A percentile compares a stretch with the other conserved stretches of the same genome.
phyloP scores from a whole-genome alignment of 2,888 invertebrate genomes.

The Nephrotoma guestfalica region DNA sequence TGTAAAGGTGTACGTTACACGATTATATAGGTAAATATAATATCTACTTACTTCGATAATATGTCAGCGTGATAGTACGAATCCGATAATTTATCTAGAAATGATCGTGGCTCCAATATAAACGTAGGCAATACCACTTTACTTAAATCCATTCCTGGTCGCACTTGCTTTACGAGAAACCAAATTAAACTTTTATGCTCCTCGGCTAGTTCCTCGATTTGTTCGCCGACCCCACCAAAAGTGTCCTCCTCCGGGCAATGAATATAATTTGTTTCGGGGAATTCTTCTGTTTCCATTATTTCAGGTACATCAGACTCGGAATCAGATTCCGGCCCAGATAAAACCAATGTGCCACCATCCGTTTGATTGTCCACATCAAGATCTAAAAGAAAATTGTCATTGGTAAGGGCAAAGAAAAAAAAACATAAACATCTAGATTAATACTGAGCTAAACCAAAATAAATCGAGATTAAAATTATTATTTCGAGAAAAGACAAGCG shows the following conservation, averaged over 20 bases:
- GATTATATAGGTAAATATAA: neutral
- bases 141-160: constrained; percentile 88
- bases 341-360: constrained; percentile 39
- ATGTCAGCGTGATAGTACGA: constrained; percentile 91
- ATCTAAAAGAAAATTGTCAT: constrained; percentile 32
- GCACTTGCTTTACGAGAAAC: constrained; percentile 87
- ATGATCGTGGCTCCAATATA: constrained; percentile 84
- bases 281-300: constrained; percentile 26
- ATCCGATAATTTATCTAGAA: constrained; percentile 84
- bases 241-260: constrained; percentile 42
- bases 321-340: constrained; percentile 35
- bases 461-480: neutral
- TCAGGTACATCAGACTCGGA: constrained; percentile 44
- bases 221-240: constrained; percentile 57
- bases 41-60: constrained; percentile 51
- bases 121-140: constrained; percentile 82
- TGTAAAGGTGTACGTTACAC: neutral
- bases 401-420: neutral
- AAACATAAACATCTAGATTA: neutral
- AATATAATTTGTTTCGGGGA: constrained; percentile 44
- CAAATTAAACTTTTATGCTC: constrained; percentile 92
- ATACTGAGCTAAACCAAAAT: neutral
- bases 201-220: constrained; percentile 84
- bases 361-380: constrained; percentile 57
- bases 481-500: neutral